Percentiles rank a stretch among this genome's conserved stretches.
phyloP scores from a whole-genome alignment of 1,140 invertebrate genomes.

The Neelides sp. region DNA sequence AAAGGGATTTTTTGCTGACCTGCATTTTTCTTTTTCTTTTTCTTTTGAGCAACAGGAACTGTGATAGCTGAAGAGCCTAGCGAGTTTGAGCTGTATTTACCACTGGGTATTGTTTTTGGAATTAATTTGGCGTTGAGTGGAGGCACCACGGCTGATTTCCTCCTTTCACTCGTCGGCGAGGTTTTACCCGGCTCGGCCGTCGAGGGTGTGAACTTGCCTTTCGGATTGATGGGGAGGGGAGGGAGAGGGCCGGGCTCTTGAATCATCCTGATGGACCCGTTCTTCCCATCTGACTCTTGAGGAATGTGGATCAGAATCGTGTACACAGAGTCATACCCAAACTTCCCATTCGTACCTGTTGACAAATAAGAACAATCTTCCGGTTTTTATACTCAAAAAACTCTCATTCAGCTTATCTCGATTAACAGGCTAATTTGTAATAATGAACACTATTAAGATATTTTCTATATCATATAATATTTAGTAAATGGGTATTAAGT shows the following conservation, averaged over 20 bases:
- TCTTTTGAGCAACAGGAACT: constrained; percentile 40
- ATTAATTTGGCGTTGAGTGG: constrained; percentile 74
- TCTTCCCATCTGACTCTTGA: constrained; percentile 31
- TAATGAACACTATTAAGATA: too few species aligned
- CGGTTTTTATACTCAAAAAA: too few species aligned
- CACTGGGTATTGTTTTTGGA: constrained; percentile 53
- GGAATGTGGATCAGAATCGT: constrained; percentile 83
- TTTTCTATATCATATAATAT: too few species aligned
- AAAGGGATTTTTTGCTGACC: too few species aligned
- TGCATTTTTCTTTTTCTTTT: constrained; percentile 83
- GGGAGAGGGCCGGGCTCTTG: constrained; percentile 30
- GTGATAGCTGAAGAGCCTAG: constrained; percentile 39
- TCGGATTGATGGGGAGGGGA: constrained; percentile 26
- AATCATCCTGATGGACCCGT: constrained; percentile 28
- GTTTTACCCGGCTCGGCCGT: constrained; percentile 40
- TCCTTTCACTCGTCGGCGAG: constrained; percentile 76
- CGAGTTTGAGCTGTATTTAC: too few species aligned
- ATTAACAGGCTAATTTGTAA: too few species aligned
- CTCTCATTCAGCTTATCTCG: too few species aligned
- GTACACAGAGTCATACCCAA: constrained; percentile 48
- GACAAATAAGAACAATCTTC: too few species aligned
- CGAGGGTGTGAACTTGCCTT: constrained; percentile 24
- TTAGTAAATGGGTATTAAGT: too few species aligned
- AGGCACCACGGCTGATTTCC: constrained; percentile 45
- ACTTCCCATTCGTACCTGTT: constrained; percentile 30